Evolutionary conservation across 2,113 vertebrate species (phyloP).

Genomic region (Ictidomys tridecemlineatus): DNA sequence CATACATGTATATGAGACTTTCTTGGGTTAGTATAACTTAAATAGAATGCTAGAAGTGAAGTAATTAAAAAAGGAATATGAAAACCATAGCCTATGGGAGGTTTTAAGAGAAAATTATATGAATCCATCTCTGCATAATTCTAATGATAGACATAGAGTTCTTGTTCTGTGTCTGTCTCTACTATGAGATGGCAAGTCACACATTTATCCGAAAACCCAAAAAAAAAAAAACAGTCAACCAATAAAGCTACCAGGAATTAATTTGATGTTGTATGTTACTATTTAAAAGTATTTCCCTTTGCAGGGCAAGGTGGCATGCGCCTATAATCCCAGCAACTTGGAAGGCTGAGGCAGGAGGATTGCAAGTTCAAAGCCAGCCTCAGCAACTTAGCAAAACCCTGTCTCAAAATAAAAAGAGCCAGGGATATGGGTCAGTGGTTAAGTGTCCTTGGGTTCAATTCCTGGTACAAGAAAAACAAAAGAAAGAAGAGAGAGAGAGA

Average conservation of each 20-base stretch:
- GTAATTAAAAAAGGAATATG: constrained; percentile 28
- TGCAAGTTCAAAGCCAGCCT: too few relatives aligned
- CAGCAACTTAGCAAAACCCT: too few relatives aligned
- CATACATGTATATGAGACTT: background rate
- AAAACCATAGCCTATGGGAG: background rate
- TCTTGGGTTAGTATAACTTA: background rate
- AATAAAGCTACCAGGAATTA: background rate
- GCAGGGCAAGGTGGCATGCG: too few relatives aligned
- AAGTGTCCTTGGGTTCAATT: too few relatives aligned
- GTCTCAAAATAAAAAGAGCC: too few relatives aligned
- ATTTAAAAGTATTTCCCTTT: background rate
- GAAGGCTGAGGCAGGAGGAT: too few relatives aligned
- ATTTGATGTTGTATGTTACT: background rate
- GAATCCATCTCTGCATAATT: background rate
- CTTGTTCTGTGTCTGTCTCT: background rate
- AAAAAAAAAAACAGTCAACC: background rate
- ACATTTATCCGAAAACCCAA: background rate
- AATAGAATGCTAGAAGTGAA: background rate
- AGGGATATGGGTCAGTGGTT: too few relatives aligned
- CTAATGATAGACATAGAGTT: background rate
- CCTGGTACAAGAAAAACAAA: too few relatives aligned
- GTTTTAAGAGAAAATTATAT: constrained; percentile 18
- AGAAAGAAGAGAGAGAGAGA: too few relatives aligned
- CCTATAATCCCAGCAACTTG: too few relatives aligned
- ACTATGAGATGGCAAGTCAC: background rate